Conservation (phyloP, 2,113 vertebrate species). For the Fregetta grallaria region DNA sequence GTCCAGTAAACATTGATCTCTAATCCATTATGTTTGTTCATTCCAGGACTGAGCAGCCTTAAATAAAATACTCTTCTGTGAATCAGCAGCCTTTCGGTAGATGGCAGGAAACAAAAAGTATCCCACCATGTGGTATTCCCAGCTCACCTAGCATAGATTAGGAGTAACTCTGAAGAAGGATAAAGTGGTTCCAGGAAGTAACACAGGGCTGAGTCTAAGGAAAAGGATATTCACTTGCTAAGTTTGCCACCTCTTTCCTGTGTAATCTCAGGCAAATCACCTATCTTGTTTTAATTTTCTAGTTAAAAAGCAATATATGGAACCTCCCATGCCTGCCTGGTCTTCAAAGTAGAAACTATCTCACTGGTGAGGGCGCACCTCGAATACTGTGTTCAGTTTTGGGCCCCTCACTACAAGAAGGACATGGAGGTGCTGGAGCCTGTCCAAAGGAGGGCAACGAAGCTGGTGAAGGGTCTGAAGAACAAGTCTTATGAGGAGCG, state of each 20-base stretch:
- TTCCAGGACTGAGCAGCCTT: background rate
- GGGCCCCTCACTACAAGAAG: too few species aligned
- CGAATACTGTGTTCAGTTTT: too few species aligned
- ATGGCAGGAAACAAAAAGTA: background rate
- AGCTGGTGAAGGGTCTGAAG: too few species aligned
- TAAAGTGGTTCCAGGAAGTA: background rate
- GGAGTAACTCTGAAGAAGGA: background rate
- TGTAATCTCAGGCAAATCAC: background rate
- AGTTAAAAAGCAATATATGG: background rate
- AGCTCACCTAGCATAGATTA: background rate
- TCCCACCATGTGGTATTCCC: background rate
- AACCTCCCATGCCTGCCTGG: background rate
- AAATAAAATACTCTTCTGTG: background rate
- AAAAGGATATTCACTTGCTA: background rate
- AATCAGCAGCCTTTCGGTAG: background rate
- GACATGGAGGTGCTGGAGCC: too few species aligned
- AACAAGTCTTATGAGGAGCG: too few species aligned
- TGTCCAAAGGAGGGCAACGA: too few species aligned
- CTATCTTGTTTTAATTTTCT: background rate
- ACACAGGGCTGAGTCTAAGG: background rate
- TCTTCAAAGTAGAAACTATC: background rate
- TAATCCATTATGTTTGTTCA: background rate
- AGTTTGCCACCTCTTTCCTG: background rate
- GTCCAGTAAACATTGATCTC: constrained; percentile 9
- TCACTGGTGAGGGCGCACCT: background rate